Conservation (phyloP, 2,113 vertebrate genomes). For the Scomber colias region DNA sequence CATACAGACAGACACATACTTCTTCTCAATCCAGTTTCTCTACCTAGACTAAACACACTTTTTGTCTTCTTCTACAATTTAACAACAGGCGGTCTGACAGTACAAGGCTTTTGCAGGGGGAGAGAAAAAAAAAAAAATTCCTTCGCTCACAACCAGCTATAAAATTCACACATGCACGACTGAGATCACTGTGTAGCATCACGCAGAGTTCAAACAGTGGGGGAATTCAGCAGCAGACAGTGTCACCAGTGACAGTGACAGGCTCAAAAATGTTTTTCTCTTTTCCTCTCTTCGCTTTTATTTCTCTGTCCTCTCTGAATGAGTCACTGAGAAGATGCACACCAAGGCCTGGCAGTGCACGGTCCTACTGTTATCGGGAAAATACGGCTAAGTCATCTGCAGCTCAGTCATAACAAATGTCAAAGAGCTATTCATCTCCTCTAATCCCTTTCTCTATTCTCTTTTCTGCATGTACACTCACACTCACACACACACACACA, state of each 20-base stretch:
- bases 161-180: conserved; percentile 10
- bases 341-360: conserved; percentile 61
- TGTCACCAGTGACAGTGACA: conserved; percentile 63
- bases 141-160: conserved; percentile 27
- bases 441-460: conserved; percentile 59
- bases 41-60: conserved; percentile 50
- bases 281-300: conserved; percentile 44
- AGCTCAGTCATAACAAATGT: conserved; percentile 73
- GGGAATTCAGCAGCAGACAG: conserved; percentile 65
- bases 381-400: conserved; percentile 42
- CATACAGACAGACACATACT: conserved; percentile 45
- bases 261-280: conserved; percentile 24
- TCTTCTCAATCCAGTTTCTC: conserved; percentile 43
- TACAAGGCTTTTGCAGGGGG: conserved; percentile 5
- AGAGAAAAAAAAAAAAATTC: background rate
- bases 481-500: too few relatives aligned
- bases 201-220: conserved; percentile 63
- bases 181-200: conserved; percentile 60
- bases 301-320: conserved; percentile 68
- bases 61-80: conserved; percentile 31
- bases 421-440: conserved; percentile 72
- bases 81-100: conserved; percentile 25
- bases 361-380: conserved; percentile 53
- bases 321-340: conserved; percentile 74
- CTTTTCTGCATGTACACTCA: background rate